phyloP scores from a whole-genome alignment of 2,113 vertebrate genomes.

The Macrotis lagotis region DNA sequence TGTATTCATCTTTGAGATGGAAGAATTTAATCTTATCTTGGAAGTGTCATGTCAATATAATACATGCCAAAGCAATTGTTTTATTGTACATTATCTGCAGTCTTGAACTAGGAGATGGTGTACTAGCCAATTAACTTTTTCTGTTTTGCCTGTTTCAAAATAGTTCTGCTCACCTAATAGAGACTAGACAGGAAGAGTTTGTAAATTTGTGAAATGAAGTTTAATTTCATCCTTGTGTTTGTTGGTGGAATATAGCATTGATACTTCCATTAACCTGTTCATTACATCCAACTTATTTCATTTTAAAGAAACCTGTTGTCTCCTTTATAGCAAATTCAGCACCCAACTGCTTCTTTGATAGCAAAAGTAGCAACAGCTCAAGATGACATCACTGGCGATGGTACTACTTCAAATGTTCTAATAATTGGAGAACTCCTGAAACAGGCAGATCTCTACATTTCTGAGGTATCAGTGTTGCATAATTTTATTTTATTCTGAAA shows the following conservation, averaged over 20 bases:
- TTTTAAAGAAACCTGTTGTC: conserved; percentile 43
- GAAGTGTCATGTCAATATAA: conserved; percentile 58
- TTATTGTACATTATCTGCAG: conserved; percentile 54
- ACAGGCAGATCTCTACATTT: conserved; percentile 96
- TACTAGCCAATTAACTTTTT: conserved; percentile 49
- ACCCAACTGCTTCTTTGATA: conserved; percentile 97
- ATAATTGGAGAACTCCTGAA: conserved; percentile 97
- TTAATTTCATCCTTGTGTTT: conserved; percentile 56
- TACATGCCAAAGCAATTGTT: conserved; percentile 56
- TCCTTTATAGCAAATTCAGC: conserved; percentile 95
- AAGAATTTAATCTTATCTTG: conserved; percentile 67
- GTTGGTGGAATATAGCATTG: conserved; percentile 38
- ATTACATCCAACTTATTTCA: conserved; percentile 13
- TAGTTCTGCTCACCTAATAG: neutral
- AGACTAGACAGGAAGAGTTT: conserved; percentile 47
- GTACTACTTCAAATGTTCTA: conserved; percentile 97
- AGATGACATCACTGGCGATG: conserved; percentile 98
- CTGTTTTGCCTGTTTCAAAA: neutral
- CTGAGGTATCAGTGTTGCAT: conserved; percentile 87
- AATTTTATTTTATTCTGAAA: conserved; percentile 31
- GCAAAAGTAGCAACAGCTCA: conserved; percentile 97
- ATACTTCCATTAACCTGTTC: conserved; percentile 44
- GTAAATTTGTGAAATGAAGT: conserved; percentile 36
- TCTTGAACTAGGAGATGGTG: conserved; percentile 52
- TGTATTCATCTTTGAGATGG: conserved; percentile 61